A percentile compares a stretch with the other conserved stretches of the same genome.
phyloP scores from a whole-genome alignment of 2,888 invertebrate genomes.

The Luperina nickerlii region DNA sequence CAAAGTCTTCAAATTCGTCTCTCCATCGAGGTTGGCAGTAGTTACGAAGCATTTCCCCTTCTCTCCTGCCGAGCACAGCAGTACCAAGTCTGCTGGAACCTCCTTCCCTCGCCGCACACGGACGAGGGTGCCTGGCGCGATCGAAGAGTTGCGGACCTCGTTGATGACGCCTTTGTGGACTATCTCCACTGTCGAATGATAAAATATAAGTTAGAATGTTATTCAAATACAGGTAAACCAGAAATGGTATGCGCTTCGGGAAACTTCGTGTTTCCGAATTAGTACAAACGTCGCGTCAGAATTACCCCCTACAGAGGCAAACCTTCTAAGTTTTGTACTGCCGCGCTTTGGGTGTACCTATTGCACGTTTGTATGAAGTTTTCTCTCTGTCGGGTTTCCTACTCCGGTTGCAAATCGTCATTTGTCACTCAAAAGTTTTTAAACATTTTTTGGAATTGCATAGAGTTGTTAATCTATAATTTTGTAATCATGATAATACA shows the following conservation, averaged over 20 bases:
- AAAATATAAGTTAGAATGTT: not conserved
- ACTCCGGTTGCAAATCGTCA: not conserved
- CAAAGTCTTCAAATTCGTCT: conserved; percentile 93
- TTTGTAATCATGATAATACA: not conserved
- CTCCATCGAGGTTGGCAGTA: conserved; percentile 96
- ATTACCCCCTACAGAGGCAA: not conserved
- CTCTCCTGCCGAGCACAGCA: conserved; percentile 92
- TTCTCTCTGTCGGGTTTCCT: not conserved
- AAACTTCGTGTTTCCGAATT: not conserved
- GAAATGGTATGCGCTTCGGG: not conserved
- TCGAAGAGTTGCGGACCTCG: conserved; percentile 89
- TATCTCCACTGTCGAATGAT: conserved; percentile 86
- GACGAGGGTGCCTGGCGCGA: conserved; percentile 95
- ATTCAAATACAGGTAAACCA: not conserved
- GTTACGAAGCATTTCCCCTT: conserved; percentile 94
- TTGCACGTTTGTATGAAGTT: not conserved
- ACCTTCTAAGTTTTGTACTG: not conserved
- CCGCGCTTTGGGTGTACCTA: not conserved
- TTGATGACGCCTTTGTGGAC: conserved; percentile 89
- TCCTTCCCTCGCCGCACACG: conserved; percentile 93
- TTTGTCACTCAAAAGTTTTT: not conserved
- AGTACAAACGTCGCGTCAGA: not conserved
- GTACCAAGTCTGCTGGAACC: conserved; percentile 95
- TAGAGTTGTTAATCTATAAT: not conserved
- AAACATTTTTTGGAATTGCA: not conserved